Evolutionary conservation across 53 echinoderm and acorn worm species (phyloP).

Genomic region (Patiria pectinifera): DNA sequence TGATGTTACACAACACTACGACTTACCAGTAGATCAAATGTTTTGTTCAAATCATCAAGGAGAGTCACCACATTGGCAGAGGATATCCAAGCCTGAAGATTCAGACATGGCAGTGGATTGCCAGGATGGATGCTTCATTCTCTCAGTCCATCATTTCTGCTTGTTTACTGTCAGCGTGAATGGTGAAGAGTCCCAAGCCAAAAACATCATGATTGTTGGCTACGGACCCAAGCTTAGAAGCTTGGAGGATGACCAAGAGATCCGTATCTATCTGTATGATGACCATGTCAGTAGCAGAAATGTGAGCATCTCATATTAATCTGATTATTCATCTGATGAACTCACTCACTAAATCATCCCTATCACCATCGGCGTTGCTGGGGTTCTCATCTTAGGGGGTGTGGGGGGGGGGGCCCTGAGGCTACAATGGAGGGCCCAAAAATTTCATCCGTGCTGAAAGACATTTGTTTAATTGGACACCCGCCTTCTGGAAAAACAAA

Average conservation of each 20-base stretch:
- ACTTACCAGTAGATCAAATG: neutral
- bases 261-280: conserved; percentile 44
- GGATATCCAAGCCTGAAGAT: neutral
- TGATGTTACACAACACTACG: no score
- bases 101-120: neutral
- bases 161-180: neutral
- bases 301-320: neutral
- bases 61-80: conserved; percentile 37
- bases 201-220: conserved; percentile 31
- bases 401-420: no score
- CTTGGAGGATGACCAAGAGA: neutral
- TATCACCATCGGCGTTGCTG: no score
- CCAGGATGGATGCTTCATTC: conserved; percentile 6
- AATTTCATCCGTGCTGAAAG: no score
- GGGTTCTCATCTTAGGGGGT: no score
- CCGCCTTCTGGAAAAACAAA: no score
- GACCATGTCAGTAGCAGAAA: neutral
- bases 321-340: neutral
- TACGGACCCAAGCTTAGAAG: neutral
- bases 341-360: no score
- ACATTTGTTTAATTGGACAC: no score
- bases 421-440: no score
- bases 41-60: neutral
- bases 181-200: neutral
- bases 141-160: conserved; percentile 17